Evolutionary conservation across 2,888 invertebrate genomes (phyloP), one percentile per base, ranked within the genome.

Genomic region (Agriotes lineatus): DNA sequence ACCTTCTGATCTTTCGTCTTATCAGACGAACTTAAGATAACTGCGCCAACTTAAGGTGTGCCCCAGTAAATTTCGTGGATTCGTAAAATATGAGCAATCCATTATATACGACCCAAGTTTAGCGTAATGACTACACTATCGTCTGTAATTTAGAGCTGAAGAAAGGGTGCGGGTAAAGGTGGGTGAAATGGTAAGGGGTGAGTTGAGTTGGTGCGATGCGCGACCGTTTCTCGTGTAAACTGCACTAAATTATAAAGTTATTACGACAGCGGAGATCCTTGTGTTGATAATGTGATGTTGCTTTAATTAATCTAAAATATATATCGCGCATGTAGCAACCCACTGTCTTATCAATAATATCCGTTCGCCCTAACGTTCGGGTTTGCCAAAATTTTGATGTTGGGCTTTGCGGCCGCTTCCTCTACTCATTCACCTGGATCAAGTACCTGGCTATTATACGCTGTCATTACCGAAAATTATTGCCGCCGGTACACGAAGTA

Each of bases 171-270:
- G 74, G 72, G 63, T 67, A 67, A 71, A 69, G 69, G 70, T 70
- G 69, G 73, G 72, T 58, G 72, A 62, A 62, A 59, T 62, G 52
- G 58, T 35, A 65, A 63, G 64, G 71, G 60, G 67, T 69, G 74
- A 72, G 74, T 71, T 73, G 72, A 76, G 74, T 75, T 76, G 75
- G 74, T 70, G 71, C 76, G 75, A 74, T 74, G 76, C 74, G 76
- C 74, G 74, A 75, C 75, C 77, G 75, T 76, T 77, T 73, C 77
- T 79, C 77, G 74, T 78, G 79, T 76, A 81, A 84, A 83, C 82
- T 83, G 81, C 82, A 85, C 83, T 85, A 85, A 85, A 85, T 85
- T 85, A 85, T 85, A 85, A 85, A 85, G 85, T 85, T 85, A 85
- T 85, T 85, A 84, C 84, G 84, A 84, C 84, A 83, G 82, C 80